Percentiles rank a stretch among this genome's conserved stretches.
phyloP scores from a whole-genome alignment of 2,797 vertebrate species.

The Anableps anableps region DNA sequence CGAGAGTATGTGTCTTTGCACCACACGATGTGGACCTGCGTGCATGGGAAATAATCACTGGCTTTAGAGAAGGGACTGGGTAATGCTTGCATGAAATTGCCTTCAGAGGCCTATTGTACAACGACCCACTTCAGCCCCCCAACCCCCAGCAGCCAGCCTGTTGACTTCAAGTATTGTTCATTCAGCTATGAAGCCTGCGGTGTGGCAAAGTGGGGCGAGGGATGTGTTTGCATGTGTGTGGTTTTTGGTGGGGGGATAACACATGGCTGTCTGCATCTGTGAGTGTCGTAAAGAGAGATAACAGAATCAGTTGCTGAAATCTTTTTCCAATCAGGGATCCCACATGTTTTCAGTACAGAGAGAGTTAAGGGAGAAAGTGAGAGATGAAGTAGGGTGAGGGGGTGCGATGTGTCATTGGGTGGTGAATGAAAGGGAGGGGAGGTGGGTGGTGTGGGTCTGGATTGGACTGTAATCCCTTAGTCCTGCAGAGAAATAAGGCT shows the following conservation, averaged over 20 bases:
- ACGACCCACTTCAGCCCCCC: conserved; percentile 29
- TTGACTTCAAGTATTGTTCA: conserved; percentile 61
- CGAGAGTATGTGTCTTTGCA: neutral
- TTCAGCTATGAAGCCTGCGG: conserved; percentile 39
- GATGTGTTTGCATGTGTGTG: neutral
- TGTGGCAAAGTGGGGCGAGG: conserved; percentile 24
- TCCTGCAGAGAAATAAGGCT: conserved; percentile 65
- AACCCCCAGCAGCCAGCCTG: conserved; percentile 42
- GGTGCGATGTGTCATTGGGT: conserved; percentile 37
- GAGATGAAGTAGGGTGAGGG: conserved; percentile 38
- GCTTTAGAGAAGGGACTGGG: conserved; percentile 74
- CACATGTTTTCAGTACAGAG: conserved; percentile 24
- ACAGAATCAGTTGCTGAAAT: conserved; percentile 37
- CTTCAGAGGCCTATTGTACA: conserved; percentile 72
- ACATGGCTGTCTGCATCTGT: conserved; percentile 35
- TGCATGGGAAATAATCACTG: conserved; percentile 51
- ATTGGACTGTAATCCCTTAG: conserved; percentile 77
- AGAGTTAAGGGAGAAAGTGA: conserved; percentile 22
- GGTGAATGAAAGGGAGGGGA: conserved; percentile 30
- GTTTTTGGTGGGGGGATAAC: conserved; percentile 33
- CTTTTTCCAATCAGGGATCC: conserved; percentile 27
- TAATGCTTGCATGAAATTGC: conserved; percentile 84
- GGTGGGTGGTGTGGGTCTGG: conserved; percentile 36
- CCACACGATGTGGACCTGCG: conserved; percentile 15
- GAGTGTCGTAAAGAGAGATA: conserved; percentile 51